Conservation (phyloP, 2,113 vertebrate species). For the Malurus alboscapulatus region DNA sequence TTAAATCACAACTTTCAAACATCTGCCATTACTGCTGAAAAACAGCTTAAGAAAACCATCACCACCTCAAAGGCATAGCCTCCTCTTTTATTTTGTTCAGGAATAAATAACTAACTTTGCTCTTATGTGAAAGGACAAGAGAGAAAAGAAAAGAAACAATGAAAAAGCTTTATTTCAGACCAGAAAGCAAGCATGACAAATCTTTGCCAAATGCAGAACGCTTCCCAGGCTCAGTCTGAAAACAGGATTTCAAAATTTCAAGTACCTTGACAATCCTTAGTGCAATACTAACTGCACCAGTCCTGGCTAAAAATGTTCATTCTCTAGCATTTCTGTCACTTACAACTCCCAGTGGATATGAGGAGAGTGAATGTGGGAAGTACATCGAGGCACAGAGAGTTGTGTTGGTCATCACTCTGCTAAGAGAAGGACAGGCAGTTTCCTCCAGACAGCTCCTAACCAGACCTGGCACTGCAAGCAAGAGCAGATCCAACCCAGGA, state of each 20-base stretch:
- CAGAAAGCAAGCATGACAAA: neutral
- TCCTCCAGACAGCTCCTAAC: neutral
- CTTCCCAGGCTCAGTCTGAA: neutral
- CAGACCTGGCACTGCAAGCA: neutral
- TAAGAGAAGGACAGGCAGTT: neutral
- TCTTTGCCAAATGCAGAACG: neutral
- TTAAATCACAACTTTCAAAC: slow-evolving; percentile 31
- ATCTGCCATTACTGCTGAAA: neutral
- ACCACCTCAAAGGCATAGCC: neutral
- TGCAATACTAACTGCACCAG: neutral
- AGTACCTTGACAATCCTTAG: neutral
- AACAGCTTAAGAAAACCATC: neutral
- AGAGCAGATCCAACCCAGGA: neutral
- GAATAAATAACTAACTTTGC: neutral
- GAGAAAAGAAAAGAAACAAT: neutral
- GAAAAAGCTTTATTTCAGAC: neutral
- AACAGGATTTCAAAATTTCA: neutral
- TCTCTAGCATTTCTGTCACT: neutral
- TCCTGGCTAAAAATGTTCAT: neutral
- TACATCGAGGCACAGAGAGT: neutral
- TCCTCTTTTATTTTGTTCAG: neutral
- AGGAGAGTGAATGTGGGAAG: neutral
- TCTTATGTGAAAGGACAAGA: neutral
- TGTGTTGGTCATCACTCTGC: fast-evolving
- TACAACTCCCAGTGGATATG: neutral